A percentile compares a stretch with the other conserved stretches of the same genome.
Evolutionary conservation across 2,888 invertebrate genomes (phyloP).

Genomic region (Dyspetes luteomarginatus): DNA sequence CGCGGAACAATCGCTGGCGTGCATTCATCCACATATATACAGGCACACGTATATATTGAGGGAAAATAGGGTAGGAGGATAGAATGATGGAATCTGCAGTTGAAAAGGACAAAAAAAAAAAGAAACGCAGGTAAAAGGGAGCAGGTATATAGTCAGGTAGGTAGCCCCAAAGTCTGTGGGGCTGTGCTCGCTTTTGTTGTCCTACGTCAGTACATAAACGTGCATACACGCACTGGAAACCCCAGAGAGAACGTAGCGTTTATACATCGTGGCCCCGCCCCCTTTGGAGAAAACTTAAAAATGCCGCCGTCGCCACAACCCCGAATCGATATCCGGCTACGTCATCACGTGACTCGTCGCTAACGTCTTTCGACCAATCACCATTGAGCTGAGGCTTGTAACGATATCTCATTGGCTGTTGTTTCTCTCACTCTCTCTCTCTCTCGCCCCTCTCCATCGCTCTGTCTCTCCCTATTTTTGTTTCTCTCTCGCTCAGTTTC

Average conservation of each 20-base stretch:
- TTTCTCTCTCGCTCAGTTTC: slow-evolving; percentile 71
- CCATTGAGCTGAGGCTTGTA: not conserved
- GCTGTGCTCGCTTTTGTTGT: slow-evolving; percentile 58
- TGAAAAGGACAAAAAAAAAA: slow-evolving; percentile 42
- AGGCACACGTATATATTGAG: not conserved
- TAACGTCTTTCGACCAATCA: slow-evolving; percentile 30
- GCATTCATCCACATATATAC: not conserved
- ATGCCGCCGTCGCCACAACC: slow-evolving; percentile 91
- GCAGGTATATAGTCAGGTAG: slow-evolving; percentile 41
- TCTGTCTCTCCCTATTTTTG: not conserved
- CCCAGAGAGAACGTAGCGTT: slow-evolving; percentile 69
- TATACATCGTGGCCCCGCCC: slow-evolving; percentile 74
- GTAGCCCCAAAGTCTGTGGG: slow-evolving; percentile 25
- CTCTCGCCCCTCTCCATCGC: not conserved
- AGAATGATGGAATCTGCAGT: slow-evolving; percentile 44
- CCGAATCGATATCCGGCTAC: slow-evolving; percentile 90
- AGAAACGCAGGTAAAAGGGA: slow-evolving; percentile 44
- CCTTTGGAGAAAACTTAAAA: slow-evolving; percentile 87
- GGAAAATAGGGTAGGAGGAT: slow-evolving; percentile 46
- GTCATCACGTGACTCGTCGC: slow-evolving; percentile 84
- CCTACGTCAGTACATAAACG: not conserved
- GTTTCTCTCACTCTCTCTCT: not conserved
- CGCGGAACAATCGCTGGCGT: not conserved
- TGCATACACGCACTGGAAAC: slow-evolving; percentile 7
- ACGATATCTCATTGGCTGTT: slow-evolving; percentile 22